Conservation (phyloP, 2,113 vertebrate genomes). For the Ictidomys tridecemlineatus region DNA sequence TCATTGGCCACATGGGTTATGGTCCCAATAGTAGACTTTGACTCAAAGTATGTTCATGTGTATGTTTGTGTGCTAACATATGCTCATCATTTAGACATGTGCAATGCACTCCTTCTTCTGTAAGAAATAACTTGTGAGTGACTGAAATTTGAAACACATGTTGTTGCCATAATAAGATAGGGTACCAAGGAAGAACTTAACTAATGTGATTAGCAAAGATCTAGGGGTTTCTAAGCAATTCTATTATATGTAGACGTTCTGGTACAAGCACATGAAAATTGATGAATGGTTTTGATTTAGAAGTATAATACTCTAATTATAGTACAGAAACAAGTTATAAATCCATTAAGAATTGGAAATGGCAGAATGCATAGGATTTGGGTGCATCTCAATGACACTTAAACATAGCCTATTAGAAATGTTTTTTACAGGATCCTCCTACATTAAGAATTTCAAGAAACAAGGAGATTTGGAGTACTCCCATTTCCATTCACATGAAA, state of each 20-base stretch:
- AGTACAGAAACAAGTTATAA: conserved; percentile 44
- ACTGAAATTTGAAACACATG: conserved; percentile 71
- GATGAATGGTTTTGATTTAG: conserved; percentile 69
- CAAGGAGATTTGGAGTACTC: background rate
- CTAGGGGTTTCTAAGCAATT: conserved; percentile 65
- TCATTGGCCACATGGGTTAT: conserved; percentile 62
- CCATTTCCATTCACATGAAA: background rate
- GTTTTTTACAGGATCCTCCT: background rate
- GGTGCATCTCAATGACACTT: conserved; percentile 21
- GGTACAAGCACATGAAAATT: conserved; percentile 54
- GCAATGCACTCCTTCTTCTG: conserved; percentile 68
- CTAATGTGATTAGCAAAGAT: conserved; percentile 67
- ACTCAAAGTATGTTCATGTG: conserved; percentile 58
- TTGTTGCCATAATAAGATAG: conserved; percentile 73
- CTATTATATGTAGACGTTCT: conserved; percentile 63
- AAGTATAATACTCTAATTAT: conserved; percentile 31
- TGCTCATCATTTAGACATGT: conserved; percentile 66
- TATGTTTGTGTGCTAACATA: conserved; percentile 58
- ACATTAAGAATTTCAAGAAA: conserved; percentile 30
- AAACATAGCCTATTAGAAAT: conserved; percentile 22
- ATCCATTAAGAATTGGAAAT: conserved; percentile 61
- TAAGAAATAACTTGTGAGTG: conserved; percentile 66
- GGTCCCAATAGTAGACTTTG: conserved; percentile 11
- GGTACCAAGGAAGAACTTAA: conserved; percentile 67
- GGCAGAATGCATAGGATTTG: conserved; percentile 46